These are phyloP conservation scores for Sinosuthora webbiana DNA, from an alignment of 2,113 vertebrate genomes.

Conservation along the genomic window DNA sequence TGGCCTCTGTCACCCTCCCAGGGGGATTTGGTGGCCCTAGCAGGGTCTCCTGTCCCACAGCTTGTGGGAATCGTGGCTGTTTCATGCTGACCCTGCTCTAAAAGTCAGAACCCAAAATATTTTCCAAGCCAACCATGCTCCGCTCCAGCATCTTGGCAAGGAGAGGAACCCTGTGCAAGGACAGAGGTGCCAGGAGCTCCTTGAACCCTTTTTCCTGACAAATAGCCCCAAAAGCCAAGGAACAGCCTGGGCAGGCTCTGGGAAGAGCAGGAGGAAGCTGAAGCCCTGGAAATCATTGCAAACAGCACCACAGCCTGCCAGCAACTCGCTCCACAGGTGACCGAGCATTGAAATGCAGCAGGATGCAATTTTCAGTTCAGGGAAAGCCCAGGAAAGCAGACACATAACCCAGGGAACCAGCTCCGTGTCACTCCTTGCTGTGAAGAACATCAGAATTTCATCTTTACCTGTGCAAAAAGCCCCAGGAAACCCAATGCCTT, in stretches of 20 bases:
- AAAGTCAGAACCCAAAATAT: not conserved
- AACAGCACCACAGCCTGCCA: not conserved
- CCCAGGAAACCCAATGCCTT: not conserved
- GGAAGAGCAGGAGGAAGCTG: not conserved
- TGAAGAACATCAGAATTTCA: accelerated
- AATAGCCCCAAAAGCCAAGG: not conserved
- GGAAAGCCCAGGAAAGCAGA: not conserved
- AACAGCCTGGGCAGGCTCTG: not conserved
- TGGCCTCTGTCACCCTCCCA: not conserved
- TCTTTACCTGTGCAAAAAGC: not conserved
- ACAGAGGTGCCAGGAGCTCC: not conserved
- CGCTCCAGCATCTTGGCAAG: not conserved
- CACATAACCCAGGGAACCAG: not conserved
- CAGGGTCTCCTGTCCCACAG: not conserved
- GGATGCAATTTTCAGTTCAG: not conserved
- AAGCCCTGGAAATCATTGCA: not conserved
- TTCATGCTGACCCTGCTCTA: not conserved
- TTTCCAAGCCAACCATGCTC: accelerated
- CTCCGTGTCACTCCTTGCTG: not conserved
- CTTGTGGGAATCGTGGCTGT: not conserved
- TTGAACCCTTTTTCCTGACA: not conserved
- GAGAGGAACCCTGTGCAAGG: not conserved
- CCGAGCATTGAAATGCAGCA: accelerated
- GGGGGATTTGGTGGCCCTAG: accelerated
- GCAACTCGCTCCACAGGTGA: accelerated